Conservation (phyloP, 2,888 invertebrate genomes). For the Odontomyia ornata region DNA sequence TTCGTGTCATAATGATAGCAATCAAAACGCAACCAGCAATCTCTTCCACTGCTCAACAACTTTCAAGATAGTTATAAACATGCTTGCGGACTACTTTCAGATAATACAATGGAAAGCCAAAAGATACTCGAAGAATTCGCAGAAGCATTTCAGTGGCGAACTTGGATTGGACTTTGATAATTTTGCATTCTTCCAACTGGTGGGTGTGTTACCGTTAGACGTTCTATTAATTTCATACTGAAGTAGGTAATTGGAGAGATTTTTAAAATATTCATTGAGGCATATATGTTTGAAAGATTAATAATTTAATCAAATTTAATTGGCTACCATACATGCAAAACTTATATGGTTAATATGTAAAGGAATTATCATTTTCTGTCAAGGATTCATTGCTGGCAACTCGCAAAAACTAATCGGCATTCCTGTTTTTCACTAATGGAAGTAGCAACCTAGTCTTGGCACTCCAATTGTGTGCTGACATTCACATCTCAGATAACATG, state of each 20-base stretch:
- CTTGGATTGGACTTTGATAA: background rate
- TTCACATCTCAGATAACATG: constrained; percentile 42
- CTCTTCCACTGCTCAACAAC: background rate
- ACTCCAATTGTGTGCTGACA: constrained; percentile 39
- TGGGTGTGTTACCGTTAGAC: background rate
- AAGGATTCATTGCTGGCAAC: background rate
- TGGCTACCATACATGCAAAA: too few species aligned
- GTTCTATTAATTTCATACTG: too few species aligned
- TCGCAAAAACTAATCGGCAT: background rate
- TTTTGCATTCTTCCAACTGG: background rate
- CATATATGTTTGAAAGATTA: too few species aligned
- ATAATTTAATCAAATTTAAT: too few species aligned
- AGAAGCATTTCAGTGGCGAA: background rate
- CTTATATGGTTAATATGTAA: too few species aligned
- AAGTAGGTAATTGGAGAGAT: too few species aligned
- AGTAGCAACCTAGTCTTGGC: constrained; percentile 28
- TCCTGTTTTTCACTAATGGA: constrained; percentile 27
- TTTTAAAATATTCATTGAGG: too few species aligned
- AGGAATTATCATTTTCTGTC: too few species aligned
- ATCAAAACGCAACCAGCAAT: background rate
- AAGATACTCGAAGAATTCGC: background rate
- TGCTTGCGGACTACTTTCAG: background rate
- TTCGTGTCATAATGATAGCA: background rate
- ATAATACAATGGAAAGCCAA: background rate
- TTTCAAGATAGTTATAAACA: background rate